A percentile compares a stretch with the other conserved stretches of the same genome.
Evolutionary conservation across 2,797 vertebrate species (phyloP).

Genomic region (Lates japonicus): DNA sequence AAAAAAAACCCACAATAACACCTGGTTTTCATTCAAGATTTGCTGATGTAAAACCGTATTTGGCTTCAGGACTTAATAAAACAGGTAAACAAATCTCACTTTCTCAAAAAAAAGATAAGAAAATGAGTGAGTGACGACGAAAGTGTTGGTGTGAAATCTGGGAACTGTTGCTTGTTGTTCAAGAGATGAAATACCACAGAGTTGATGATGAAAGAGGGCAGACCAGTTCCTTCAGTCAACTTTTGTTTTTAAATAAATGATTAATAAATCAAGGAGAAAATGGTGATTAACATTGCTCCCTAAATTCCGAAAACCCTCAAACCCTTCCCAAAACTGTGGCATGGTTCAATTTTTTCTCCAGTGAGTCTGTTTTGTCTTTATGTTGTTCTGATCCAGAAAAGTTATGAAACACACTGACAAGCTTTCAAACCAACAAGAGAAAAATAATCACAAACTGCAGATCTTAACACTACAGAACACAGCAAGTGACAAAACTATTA

Average conservation of each 20-base stretch:
- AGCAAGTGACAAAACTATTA: slow-evolving; percentile 39
- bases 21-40: not conserved
- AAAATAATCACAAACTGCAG: slow-evolving; percentile 51
- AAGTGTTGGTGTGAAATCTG: not conserved
- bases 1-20: not conserved
- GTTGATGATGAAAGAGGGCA: not conserved
- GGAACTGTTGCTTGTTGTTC: not conserved
- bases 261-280: not conserved
- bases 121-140: not conserved
- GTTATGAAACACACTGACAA: slow-evolving; percentile 51
- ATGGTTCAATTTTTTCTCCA: slow-evolving; percentile 64
- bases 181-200: not conserved
- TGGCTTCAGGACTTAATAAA: not conserved
- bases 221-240: too few species aligned
- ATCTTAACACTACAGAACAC: slow-evolving; percentile 60
- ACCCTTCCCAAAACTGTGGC: slow-evolving; percentile 58
- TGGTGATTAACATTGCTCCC: slow-evolving; percentile 2
- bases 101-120: not conserved
- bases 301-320: not conserved
- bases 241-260: slow-evolving; percentile 23
- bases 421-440: slow-evolving; percentile 30
- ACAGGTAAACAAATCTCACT: not conserved
- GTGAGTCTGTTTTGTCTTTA: slow-evolving; percentile 59
- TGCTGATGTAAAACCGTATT: not conserved
- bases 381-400: slow-evolving; percentile 22